Percentiles rank a stretch among this genome's conserved stretches.
Conservation (phyloP, 2,797 vertebrate species). For the Ceyx erithaca region DNA sequence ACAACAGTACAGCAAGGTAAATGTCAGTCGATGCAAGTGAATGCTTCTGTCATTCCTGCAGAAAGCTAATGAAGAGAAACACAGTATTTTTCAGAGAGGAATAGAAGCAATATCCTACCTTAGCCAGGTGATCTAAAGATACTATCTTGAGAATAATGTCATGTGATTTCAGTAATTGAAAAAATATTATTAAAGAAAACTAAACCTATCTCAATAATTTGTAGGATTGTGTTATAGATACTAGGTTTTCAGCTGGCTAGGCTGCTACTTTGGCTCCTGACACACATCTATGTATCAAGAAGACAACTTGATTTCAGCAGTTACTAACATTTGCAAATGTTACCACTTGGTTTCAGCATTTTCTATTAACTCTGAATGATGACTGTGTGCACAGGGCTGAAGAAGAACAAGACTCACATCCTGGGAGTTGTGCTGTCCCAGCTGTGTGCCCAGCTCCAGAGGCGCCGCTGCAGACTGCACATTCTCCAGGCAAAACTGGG, state of each 20-base stretch:
- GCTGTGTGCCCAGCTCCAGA: conserved; percentile 82
- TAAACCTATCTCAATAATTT: background rate
- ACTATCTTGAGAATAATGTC: background rate
- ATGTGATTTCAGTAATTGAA: background rate
- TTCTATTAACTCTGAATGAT: background rate
- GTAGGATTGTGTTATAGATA: background rate
- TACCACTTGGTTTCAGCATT: background rate
- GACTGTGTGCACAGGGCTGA: background rate
- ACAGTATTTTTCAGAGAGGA: background rate
- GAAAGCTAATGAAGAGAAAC: background rate
- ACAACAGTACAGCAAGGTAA: background rate
- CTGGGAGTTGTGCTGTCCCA: conserved; percentile 86
- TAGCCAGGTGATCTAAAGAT: background rate
- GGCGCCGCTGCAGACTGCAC: conserved; percentile 76
- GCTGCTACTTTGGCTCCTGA: background rate
- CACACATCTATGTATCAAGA: background rate
- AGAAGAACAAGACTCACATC: conserved; percentile 81
- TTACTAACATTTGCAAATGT: background rate
- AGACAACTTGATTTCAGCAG: background rate
- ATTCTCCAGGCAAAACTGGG: conserved; percentile 90
- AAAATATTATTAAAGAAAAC: background rate
- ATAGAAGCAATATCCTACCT: background rate
- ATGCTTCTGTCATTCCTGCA: background rate
- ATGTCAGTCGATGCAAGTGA: background rate
- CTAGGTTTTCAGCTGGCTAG: background rate